Evolutionary conservation across 1,140 invertebrate species (phyloP), one percentile per base, ranked within the genome.

Genomic region (Sinella curviseta): DNA sequence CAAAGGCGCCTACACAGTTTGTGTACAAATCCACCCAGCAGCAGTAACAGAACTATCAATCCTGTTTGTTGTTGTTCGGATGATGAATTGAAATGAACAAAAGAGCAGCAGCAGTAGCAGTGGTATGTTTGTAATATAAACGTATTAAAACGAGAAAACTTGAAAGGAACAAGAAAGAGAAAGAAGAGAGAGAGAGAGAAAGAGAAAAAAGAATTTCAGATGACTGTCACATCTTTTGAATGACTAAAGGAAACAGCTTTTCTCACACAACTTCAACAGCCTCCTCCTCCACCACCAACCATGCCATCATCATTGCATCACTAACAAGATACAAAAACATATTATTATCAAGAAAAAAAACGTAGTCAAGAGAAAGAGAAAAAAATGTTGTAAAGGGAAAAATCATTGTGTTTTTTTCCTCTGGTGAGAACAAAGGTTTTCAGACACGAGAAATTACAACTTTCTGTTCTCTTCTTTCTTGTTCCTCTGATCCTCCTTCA

Each of bases 111-210:
- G 31, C 30, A 33, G 26, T 70, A 33, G 24, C 8, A 76, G 36
- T 35, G 39, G 74, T 33, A 33, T 36, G 30, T 33, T 74, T 76
- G 74, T 76, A 76, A 26, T 26, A 34, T 76, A 76, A 36, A 26
- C 57, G 57, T 26, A 65, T 65, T 65, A 65, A 65, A 65, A n/a
- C 8, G 24, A 34, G 33, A 36, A 74, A 36, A 35, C 24, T 76
- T 76, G 54, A 54, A 54, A 76, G 26, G 74, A 76, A 55, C 28
- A 76, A n/a, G 74, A 55, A 33, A 2, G 28, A 76, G 35, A 76
- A 76, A 48, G n/a, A n/a, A 55, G 26, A 2, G 28, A 76, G 35
- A 76, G 39, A 48, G n/a, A 36, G 39, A 35, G 36, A 24, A 24
- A 26, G 26, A 31, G 16, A 20, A 1, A 36, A 31, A 3, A 36